These are phyloP conservation scores for Machaerirhynchus nigripectus DNA, from an alignment of 2,113 vertebrate species.

Conservation along the genomic window DNA sequence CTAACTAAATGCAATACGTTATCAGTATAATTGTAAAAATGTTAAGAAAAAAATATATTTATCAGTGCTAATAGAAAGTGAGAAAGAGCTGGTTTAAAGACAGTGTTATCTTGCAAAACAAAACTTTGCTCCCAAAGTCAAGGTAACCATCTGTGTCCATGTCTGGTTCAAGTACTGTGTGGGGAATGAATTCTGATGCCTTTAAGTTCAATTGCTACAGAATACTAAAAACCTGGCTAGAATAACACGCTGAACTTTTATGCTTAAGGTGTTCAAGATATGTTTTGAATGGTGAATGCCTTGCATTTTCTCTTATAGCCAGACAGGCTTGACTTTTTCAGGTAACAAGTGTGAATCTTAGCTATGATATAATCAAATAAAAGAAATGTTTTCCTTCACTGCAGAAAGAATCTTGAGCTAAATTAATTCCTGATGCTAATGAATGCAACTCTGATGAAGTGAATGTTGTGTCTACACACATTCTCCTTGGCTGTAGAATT, in stretches of 20 bases:
- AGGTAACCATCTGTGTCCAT: conserved; percentile 57
- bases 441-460: not conserved
- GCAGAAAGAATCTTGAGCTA: not conserved
- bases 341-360: not conserved
- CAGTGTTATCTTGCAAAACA: conserved; percentile 26
- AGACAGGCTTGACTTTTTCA: not conserved
- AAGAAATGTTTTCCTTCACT: not conserved
- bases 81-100: conserved; percentile 24
- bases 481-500: not conserved
- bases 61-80: not conserved
- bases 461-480: not conserved
- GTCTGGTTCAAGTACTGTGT: conserved; percentile 6
- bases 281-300: not conserved
- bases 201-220: not conserved
- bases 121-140: conserved; percentile 25
- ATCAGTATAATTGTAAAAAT: not conserved
- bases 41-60: not conserved
- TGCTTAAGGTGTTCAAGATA: not conserved
- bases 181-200: conserved; percentile 22
- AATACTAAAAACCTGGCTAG: not conserved
- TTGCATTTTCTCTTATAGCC: not conserved
- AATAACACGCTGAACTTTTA: not conserved
- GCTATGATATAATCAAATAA: not conserved
- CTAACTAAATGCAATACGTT: not conserved
- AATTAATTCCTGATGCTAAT: conserved; percentile 9